These are phyloP conservation scores for Drosophila sucinea DNA, from an alignment of 1,140 invertebrate species.

Conservation along the genomic window DNA sequence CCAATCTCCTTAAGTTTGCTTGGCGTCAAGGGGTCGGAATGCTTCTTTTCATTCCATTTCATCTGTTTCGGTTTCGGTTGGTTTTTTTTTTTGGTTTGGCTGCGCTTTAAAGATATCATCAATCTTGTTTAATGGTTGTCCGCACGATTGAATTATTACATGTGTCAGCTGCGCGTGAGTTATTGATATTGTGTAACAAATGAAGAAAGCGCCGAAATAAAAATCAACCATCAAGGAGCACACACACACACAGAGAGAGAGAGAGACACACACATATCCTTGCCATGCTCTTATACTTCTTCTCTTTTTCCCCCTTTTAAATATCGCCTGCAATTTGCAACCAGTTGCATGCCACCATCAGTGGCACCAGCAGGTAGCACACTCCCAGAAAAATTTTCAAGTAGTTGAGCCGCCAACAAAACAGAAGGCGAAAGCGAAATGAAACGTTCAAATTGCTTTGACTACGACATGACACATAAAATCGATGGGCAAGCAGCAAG, in stretches of 20 bases:
- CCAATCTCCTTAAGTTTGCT: constrained; percentile 5
- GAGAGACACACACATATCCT: not conserved
- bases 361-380: constrained; percentile 34
- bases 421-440: constrained; percentile 32
- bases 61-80: constrained; percentile 15
- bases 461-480: constrained; percentile 59
- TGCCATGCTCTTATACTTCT: not conserved
- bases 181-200: constrained; percentile 81
- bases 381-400: constrained; percentile 29
- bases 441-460: constrained; percentile 48
- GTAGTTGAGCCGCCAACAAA: constrained; percentile 43
- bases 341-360: constrained; percentile 58
- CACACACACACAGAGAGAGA: constrained; percentile 17
- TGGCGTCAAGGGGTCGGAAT: constrained; percentile 62
- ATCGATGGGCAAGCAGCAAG: constrained; percentile 52
- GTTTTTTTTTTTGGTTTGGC: not conserved
- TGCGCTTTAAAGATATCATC: constrained; percentile 79
- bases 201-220: constrained; percentile 74
- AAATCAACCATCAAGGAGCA: constrained; percentile 63
- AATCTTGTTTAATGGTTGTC: constrained; percentile 83
- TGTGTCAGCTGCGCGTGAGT: constrained; percentile 81
- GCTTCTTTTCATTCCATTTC: constrained; percentile 8
- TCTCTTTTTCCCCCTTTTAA: not conserved
- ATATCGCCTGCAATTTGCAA: constrained; percentile 42
- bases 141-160: constrained; percentile 83